These are phyloP conservation scores for Drosophila suboccidentalis DNA, from an alignment of 2,888 invertebrate species.

Conservation along the genomic window DNA sequence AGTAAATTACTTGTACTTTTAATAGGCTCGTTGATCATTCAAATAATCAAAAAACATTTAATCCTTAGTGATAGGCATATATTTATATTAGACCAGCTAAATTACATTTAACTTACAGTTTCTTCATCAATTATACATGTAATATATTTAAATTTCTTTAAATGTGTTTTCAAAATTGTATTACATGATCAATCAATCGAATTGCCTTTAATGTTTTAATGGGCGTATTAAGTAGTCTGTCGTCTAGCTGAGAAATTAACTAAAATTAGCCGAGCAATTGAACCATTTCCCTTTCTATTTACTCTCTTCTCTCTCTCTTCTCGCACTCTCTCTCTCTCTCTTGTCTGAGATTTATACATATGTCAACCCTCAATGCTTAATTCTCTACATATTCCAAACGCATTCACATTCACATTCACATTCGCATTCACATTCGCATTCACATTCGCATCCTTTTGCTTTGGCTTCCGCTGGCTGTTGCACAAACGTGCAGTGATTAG, in stretches of 20 bases:
- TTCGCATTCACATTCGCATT: constrained; percentile 13
- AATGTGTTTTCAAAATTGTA: neutral
- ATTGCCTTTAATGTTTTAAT: neutral
- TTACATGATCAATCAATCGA: constrained; percentile 20
- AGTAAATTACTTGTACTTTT: too few species aligned
- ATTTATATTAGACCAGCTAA: neutral
- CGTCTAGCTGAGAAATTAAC: constrained; percentile 30
- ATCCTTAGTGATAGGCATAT: too few species aligned
- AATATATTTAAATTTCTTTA: neutral
- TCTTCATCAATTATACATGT: too few species aligned
- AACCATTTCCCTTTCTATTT: neutral
- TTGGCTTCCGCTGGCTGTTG: constrained; percentile 55
- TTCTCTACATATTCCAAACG: constrained; percentile 21
- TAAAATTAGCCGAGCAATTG: constrained; percentile 46
- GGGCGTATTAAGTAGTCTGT: constrained; percentile 11
- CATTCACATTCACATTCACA: constrained; percentile 1
- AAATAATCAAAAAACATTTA: too few species aligned
- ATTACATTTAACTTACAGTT: neutral
- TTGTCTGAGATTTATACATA: constrained; percentile 64
- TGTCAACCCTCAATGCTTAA: constrained; percentile 48
- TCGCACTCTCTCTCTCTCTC: constrained; percentile 7
- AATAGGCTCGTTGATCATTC: too few species aligned
- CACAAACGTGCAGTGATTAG: constrained; percentile 77
- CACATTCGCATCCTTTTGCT: constrained; percentile 53
- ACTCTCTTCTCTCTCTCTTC: neutral